Evolutionary conservation across 2,797 vertebrate genomes (phyloP).

Genomic region (Coregonus ussuriensis): DNA sequence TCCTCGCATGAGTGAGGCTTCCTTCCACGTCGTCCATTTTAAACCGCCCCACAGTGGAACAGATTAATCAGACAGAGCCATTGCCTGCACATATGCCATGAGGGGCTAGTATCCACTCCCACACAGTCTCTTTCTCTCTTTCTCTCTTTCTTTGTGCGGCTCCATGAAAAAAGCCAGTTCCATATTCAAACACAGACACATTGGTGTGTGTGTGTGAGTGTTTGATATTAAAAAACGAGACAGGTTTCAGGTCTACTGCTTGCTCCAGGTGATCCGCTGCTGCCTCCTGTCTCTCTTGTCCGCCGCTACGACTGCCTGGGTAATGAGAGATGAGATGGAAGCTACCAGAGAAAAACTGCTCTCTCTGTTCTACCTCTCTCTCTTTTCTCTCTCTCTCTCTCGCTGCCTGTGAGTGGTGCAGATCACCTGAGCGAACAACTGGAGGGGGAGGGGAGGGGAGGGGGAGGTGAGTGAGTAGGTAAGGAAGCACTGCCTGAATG

Average conservation of each 20-base stretch:
- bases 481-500: conserved; percentile 57
- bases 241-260: conserved; percentile 45
- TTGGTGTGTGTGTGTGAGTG: background rate
- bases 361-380: conserved; percentile 34
- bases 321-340: conserved; percentile 68
- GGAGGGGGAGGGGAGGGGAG: conserved; percentile 13
- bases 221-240: conserved; percentile 36
- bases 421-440: conserved; percentile 80
- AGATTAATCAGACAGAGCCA: background rate
- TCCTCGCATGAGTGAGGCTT: background rate
- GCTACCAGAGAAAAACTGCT: conserved; percentile 58
- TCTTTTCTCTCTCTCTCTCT: conserved; percentile 42
- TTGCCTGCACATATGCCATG: background rate
- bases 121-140: conserved; percentile 21
- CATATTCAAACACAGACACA: conserved; percentile 6
- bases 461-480: conserved; percentile 52
- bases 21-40: conserved; percentile 8
- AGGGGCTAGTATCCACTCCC: background rate
- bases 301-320: conserved; percentile 42
- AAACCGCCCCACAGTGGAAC: conserved; percentile 10
- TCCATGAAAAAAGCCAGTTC: background rate
- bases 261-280: conserved; percentile 55
- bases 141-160: conserved; percentile 2
- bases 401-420: conserved; percentile 60
- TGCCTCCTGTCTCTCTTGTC: conserved; percentile 57